Evolutionary conservation across 2,113 vertebrate genomes (phyloP).

Genomic region (Microcebus murinus): DNA sequence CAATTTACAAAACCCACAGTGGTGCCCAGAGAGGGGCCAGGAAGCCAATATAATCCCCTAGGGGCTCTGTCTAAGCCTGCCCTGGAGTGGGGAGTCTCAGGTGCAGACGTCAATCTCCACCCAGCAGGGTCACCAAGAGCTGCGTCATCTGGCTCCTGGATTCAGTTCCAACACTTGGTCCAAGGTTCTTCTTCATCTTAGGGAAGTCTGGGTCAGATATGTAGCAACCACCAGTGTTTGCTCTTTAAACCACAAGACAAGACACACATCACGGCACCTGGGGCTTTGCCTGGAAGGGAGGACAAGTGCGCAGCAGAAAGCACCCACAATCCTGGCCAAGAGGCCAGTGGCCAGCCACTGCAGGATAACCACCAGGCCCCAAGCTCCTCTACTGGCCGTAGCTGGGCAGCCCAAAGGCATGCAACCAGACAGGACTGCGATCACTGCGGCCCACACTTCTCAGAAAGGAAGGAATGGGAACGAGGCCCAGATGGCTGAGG

Average conservation of each 20-base stretch:
- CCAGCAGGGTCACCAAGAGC: neutral
- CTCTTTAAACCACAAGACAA: slow-evolving; percentile 40
- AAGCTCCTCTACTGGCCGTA: neutral
- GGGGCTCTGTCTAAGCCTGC: neutral
- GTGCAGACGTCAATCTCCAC: neutral
- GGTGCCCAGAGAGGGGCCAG: neutral
- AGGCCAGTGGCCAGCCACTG: neutral
- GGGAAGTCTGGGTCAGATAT: neutral
- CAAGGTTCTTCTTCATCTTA: neutral
- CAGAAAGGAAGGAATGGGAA: neutral
- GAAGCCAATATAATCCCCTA: neutral
- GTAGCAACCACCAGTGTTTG: neutral
- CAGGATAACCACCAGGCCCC: neutral
- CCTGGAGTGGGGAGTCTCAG: neutral
- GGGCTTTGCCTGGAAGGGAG: neutral
- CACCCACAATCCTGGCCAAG: neutral
- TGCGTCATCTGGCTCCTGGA: neutral
- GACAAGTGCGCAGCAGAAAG: neutral
- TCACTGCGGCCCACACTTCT: neutral
- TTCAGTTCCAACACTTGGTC: neutral
- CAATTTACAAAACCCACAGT: neutral
- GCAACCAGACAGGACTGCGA: neutral
- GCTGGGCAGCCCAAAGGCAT: neutral
- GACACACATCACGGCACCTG: neutral
- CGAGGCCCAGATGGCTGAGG: neutral